Conservation (phyloP, 2,888 invertebrate genomes). For the Rosalia funebris region DNA sequence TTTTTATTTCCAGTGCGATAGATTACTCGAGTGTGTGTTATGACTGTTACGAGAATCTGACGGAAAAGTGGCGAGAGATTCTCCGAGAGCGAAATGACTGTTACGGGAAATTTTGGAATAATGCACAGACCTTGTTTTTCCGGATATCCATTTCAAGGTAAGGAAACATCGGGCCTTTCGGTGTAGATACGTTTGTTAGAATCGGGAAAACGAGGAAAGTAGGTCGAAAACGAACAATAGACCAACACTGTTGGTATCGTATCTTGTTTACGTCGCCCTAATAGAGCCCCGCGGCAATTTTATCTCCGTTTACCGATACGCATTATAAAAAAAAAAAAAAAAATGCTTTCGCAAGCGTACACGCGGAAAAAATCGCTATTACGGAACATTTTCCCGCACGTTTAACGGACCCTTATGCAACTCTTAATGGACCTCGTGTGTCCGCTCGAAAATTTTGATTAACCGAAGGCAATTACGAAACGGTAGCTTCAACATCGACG, state of each 20-base stretch:
- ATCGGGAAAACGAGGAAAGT: no score
- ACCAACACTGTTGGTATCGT: no score
- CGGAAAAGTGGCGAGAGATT: conserved; percentile 3
- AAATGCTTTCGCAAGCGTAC: not conserved
- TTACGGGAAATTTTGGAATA: conserved; percentile 63
- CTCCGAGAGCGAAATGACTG: conserved; percentile 57
- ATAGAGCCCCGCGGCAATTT: no score
- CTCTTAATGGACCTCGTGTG: conserved; percentile 8
- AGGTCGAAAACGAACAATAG: conserved; percentile 13
- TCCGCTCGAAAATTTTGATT: conserved; percentile 9
- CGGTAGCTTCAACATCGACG: conserved; percentile 18
- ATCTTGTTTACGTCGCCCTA: no score
- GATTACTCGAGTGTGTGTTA: conserved; percentile 17
- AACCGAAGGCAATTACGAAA: conserved; percentile 6
- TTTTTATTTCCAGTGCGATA: no score
- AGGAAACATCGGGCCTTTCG: conserved; percentile 3
- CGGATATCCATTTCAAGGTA: conserved; percentile 65
- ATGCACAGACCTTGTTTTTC: conserved; percentile 65
- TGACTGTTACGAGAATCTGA: conserved; percentile 20
- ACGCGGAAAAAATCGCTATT: not conserved
- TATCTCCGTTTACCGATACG: not conserved
- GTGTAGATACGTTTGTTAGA: no score
- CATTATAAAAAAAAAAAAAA: no score
- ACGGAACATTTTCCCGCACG: not conserved
- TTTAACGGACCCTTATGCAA: conserved; percentile 33